Base-by-base conservation (phyloP, 2,797 vertebrate species). In the Columba guinea region DNA sequence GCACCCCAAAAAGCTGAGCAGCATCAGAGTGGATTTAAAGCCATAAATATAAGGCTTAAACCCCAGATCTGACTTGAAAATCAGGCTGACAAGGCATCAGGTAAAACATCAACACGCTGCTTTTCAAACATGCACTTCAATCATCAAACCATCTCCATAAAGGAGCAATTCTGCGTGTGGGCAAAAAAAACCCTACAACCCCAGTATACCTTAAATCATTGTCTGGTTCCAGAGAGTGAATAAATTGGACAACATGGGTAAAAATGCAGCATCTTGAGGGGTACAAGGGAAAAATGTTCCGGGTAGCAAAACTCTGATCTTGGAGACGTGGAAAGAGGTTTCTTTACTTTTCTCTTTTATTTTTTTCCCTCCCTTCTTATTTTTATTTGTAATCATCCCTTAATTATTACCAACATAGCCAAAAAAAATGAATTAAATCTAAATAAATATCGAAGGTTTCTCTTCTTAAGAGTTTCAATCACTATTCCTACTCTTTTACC, bases 401-500 rank as follows among this genome's bases (percentile, higher is more conserved):
- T 98, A 97, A 97, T 97, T 97, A 97, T 98, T 97, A 96, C 90
- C 78, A 93, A 95, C 96, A 94, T 41, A 55, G 94, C 90, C 83
- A 95, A 95, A 95, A 95, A 95, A 49, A 97, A 97, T 93, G 94
- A 97, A 97, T 96, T 96, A 93, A 97, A 97, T 97, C 97, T 98
- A 98, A 98, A 98, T 98, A 97, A 98, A 98, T 98, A 98, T 98
- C 98, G 98, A 98, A 98, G 97, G 97, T 98, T 98, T 98, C 98
- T 99, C 98, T 98, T 98, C 98, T 98, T 98, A 98, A 97, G 98
- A 98, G 98, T 98, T 98, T 99, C 99, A 98, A 98, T 99, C 98
- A 90, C 98, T 97, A 98, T 97, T 98, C 98, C 98, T 98, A 98
- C 98, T 98, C 98, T 98, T 98, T 99, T 99, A 99, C 99, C 99